Evolutionary conservation across 2,888 invertebrate species (phyloP).

Genomic region (Eutolmus rufibarbis): DNA sequence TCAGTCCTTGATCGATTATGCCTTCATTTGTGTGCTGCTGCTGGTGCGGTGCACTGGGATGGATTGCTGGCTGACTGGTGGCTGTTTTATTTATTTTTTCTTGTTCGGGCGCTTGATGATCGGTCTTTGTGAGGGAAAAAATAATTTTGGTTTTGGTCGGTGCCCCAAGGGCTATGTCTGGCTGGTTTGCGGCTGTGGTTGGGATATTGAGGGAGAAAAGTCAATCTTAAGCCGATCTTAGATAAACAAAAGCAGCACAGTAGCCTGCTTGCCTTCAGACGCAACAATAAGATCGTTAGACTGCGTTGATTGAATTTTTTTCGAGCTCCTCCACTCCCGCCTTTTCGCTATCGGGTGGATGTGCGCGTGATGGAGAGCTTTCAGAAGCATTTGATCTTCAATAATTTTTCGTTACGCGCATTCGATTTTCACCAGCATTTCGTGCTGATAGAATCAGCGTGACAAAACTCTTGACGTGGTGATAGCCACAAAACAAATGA

Average conservation of each 20-base stretch:
- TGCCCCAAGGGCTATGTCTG: slow-evolving; percentile 5
- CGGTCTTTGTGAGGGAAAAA: background rate
- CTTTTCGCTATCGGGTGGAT: background rate
- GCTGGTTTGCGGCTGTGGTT: background rate
- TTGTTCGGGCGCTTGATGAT: background rate
- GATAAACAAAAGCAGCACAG: slow-evolving; percentile 12
- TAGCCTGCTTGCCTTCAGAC: slow-evolving; percentile 26
- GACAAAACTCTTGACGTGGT: background rate
- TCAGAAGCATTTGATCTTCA: background rate
- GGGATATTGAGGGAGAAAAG: background rate
- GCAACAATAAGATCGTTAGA: slow-evolving; percentile 5
- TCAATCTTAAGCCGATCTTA: slow-evolving; percentile 26
- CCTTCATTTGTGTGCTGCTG: slow-evolving; percentile 7
- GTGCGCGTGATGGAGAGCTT: background rate
- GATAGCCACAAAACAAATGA: background rate
- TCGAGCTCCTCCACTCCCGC: background rate
- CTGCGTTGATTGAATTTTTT: slow-evolving; percentile 18
- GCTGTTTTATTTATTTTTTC: background rate
- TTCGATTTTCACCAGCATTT: background rate
- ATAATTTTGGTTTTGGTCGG: background rate
- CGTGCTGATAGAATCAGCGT: background rate
- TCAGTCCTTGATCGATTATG: slow-evolving; percentile 34
- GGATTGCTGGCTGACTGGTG: background rate
- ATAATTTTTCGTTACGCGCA: background rate
- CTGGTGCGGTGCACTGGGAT: background rate